Evolutionary conservation across 2,797 vertebrate species (phyloP), one percentile per base, ranked within the genome.

Genomic region (Tympanoctomys barrerae): DNA sequence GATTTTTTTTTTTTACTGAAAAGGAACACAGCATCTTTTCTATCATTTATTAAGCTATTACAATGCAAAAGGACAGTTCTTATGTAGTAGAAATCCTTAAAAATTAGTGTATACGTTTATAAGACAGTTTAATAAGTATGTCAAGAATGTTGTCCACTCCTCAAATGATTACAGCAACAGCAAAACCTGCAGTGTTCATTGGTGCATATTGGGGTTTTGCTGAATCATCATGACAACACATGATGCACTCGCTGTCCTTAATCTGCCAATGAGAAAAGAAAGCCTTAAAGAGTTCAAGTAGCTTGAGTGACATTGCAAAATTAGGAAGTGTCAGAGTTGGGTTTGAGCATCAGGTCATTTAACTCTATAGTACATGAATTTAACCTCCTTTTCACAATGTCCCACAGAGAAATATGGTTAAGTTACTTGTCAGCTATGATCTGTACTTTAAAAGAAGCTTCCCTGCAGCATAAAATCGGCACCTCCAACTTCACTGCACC

Each of bases 151-250:
- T 70, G 57, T 71, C 71, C 4, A 77, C 19, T 7, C 61, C 12
- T 71, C 73, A 87, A 54, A 64, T 12, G 52, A 39, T 24, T 64
- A 62, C 49, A 31, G 42, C 10, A 18, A 57, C 16, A 39, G 36
- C 59, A 52, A 66, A 49, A 36, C 2, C n/a, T 36, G 36, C 19
- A 28, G 9, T 13, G 31, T 77, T 39, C 24, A 28, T 7, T 77
- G 61, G 64, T 22, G 33, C 26, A 68, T 87, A 52, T 19, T n/a
- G 46, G 62, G 52, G n/a, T 62, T 83, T 77, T 95, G 91, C 93
- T 97, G 94, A 97, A 22, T 97, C 91, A 96, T 82, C 46, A 13
- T 39, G 85, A 80, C 62, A 71, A 78, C 19, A 12, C 26, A 33
- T 33, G 46, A 94, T 64, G 62, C 81, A 87, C 7, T 46, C 21